Evolutionary conservation across 2,797 vertebrate species (phyloP).

Genomic region (Poeciliopsis paucimaculata): DNA sequence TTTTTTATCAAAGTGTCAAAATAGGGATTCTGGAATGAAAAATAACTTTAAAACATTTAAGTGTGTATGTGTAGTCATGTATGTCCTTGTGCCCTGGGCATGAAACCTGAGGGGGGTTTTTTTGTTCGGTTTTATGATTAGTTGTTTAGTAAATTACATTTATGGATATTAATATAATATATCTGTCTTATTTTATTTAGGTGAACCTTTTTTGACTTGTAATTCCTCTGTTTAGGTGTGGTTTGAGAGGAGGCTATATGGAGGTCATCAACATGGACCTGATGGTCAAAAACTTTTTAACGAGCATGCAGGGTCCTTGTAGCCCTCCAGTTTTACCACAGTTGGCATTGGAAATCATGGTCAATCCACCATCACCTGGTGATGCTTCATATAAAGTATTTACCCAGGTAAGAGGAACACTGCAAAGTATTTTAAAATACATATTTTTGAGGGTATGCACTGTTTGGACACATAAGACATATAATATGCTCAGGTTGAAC

Average conservation of each 20-base stretch:
- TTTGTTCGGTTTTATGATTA: no score
- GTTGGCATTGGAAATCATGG: conserved; percentile 34
- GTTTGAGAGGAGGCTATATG: conserved; percentile 51
- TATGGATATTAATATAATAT: neutral
- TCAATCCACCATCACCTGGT: conserved; percentile 39
- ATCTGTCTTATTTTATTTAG: neutral
- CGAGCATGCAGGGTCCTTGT: rapidly evolving
- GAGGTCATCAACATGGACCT: conserved; percentile 43
- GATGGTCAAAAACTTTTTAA: conserved; percentile 8
- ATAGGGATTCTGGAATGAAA: no score
- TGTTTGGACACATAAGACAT: neutral
- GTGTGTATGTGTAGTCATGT: no score
- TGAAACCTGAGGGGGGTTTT: no score
- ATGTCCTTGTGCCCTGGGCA: no score
- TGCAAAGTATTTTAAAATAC: neutral
- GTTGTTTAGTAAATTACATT: neutral
- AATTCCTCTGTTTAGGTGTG: conserved; percentile 27
- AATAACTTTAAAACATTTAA: no score
- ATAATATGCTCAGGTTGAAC: neutral
- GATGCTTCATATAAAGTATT: conserved; percentile 9
- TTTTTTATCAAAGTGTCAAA: no score
- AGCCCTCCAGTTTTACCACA: conserved; percentile 17
- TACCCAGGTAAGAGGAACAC: neutral
- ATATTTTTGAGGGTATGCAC: neutral
- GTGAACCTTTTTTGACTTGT: neutral